phyloP scores from a whole-genome alignment of 2,113 vertebrate species.

The Sclerurus mexicanus region DNA sequence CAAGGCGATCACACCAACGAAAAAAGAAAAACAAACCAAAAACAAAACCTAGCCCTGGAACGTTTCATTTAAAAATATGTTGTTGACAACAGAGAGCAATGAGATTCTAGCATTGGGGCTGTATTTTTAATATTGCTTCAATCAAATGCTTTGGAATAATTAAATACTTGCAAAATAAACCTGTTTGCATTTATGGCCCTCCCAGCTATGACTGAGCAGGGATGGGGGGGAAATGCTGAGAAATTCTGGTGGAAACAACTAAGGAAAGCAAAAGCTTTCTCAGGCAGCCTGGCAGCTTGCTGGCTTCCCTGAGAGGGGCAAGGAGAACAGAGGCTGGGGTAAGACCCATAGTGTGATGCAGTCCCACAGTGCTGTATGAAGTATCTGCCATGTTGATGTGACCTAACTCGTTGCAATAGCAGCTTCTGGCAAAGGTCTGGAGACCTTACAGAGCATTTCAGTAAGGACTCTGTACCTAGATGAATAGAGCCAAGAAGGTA shows the following conservation, averaged over 20 bases:
- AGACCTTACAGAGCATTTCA: not conserved
- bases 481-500: not conserved
- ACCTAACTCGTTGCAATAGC: not conserved
- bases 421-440: not conserved
- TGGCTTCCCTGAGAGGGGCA: not conserved
- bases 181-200: not conserved
- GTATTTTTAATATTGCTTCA: conserved; percentile 9
- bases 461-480: not conserved
- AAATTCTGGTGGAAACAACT: not conserved
- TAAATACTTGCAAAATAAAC: not conserved
- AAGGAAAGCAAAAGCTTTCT: conserved; percentile 8
- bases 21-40: not conserved
- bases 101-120: not conserved
- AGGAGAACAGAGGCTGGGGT: not conserved
- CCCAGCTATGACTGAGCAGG: not conserved
- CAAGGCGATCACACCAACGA: not conserved
- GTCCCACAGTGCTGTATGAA: not conserved
- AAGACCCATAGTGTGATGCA: not conserved
- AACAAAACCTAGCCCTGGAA: not conserved
- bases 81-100: conserved; percentile 23
- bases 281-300: not conserved
- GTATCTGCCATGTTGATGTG: not conserved
- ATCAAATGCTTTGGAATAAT: not conserved
- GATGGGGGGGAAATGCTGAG: not conserved
- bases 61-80: conserved; percentile 15